Conservation (phyloP, 2,113 vertebrate genomes). For the Crotalus tigris region DNA sequence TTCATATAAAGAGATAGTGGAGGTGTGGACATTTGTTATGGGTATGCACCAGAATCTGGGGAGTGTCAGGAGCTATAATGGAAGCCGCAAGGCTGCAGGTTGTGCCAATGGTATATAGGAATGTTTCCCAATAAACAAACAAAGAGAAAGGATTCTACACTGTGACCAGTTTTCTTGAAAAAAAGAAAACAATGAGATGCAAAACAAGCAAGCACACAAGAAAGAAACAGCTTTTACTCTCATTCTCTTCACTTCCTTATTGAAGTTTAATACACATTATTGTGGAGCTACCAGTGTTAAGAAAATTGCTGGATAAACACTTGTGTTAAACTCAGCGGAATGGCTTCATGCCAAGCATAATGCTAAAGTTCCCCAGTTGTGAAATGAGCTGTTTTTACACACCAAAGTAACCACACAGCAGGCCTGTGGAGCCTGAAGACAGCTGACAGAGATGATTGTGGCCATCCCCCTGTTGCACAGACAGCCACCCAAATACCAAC, state of each 20-base stretch:
- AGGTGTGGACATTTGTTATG: neutral
- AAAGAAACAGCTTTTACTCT: neutral
- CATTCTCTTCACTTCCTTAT: conserved; percentile 31
- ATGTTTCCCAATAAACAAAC: conserved; percentile 17
- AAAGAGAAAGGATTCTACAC: neutral
- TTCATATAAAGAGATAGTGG: neutral
- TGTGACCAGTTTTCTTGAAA: neutral
- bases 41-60: neutral
- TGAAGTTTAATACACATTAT: conserved; percentile 41
- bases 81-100: neutral
- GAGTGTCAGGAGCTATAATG: neutral
- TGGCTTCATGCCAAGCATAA: conserved; percentile 65
- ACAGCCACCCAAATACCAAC: conserved; percentile 80
- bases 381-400: conserved; percentile 86
- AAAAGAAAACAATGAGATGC: conserved; percentile 4
- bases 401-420: conserved; percentile 92
- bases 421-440: conserved; percentile 76
- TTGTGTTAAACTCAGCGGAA: conserved; percentile 50
- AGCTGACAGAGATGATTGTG: conserved; percentile 80
- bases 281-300: conserved; percentile 51
- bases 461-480: conserved; percentile 72
- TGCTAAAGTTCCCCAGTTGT: conserved; percentile 76
- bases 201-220: conserved; percentile 1
- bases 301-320: conserved; percentile 69
- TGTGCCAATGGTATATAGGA: neutral